Conservation (phyloP, 2,113 vertebrate species). For the Nannobrachium achirus region DNA sequence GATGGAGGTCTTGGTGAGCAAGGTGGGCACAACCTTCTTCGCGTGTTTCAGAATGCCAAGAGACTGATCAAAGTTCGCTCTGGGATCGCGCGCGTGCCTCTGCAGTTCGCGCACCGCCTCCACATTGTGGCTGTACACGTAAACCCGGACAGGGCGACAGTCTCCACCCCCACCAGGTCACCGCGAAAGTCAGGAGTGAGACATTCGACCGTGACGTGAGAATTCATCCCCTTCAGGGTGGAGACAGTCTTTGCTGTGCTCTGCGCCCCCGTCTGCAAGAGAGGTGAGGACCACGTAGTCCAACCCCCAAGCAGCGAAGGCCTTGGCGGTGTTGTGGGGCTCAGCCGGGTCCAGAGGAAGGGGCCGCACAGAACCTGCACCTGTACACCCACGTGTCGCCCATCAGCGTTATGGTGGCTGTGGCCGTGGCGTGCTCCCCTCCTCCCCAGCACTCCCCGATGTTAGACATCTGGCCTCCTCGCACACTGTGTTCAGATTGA, state of each 20-base stretch:
- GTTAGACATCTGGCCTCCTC: constrained; percentile 91
- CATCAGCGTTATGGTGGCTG: constrained; percentile 92
- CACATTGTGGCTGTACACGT: constrained; percentile 89
- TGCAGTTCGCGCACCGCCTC: constrained; percentile 87
- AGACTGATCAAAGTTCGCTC: too few species aligned
- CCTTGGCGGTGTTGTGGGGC: constrained; percentile 85
- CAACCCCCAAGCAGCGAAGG: constrained; percentile 86
- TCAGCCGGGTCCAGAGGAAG: constrained; percentile 82
- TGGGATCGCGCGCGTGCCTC: not conserved
- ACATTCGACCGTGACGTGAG: constrained; percentile 86
- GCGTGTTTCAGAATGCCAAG: too few species aligned
- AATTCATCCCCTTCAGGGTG: constrained; percentile 84
- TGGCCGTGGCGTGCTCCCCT: constrained; percentile 86
- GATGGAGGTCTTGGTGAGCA: too few species aligned
- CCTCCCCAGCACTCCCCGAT: constrained; percentile 92
- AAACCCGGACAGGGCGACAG: constrained; percentile 81
- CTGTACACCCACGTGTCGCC: constrained; percentile 90
- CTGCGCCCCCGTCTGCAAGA: constrained; percentile 88
- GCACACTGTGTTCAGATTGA: constrained; percentile 78
- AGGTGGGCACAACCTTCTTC: too few species aligned
- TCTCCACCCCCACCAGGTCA: constrained; percentile 82
- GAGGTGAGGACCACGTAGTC: constrained; percentile 90
- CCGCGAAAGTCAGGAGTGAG: constrained; percentile 89
- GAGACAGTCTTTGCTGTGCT: constrained; percentile 86
- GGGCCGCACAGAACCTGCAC: constrained; percentile 88